Evolutionary conservation across 2,113 vertebrate genomes (phyloP).

Genomic region (Colaptes auratus): DNA sequence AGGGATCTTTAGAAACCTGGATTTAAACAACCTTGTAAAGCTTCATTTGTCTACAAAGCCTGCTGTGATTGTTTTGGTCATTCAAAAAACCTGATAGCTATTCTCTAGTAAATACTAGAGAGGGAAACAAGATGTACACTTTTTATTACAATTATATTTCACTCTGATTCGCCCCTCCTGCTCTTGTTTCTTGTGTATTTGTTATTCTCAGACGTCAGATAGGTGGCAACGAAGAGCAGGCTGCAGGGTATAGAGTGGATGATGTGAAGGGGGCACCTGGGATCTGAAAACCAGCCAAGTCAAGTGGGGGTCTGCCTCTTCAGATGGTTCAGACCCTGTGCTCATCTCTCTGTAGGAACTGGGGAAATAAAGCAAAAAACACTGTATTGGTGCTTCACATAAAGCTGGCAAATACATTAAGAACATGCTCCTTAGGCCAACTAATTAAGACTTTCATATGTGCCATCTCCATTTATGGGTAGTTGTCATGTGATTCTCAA

Average conservation of each 20-base stretch:
- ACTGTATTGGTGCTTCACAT: not conserved
- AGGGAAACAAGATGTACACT: not conserved
- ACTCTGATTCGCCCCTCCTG: not conserved
- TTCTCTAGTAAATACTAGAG: not conserved
- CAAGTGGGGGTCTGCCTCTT: rapidly evolving
- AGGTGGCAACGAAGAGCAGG: not conserved
- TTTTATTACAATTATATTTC: not conserved
- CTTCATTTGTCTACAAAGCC: not conserved
- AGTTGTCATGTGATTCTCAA: not conserved
- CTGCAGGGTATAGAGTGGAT: not conserved
- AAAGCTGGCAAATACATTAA: not conserved
- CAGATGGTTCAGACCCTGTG: not conserved
- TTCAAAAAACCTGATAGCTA: slow-evolving; percentile 6
- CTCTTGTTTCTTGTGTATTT: not conserved
- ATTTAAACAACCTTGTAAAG: slow-evolving; percentile 14
- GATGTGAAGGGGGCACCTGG: rapidly evolving
- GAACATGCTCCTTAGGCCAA: not conserved
- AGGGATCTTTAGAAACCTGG: not conserved
- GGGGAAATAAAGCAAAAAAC: not conserved
- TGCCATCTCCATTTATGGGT: not conserved
- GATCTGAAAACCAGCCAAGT: not conserved
- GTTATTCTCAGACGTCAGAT: not conserved
- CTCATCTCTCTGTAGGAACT: not conserved
- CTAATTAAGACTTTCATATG: not conserved
- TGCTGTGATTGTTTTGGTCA: not conserved